These are phyloP conservation scores for Popillia japonica DNA, from an alignment of 1,140 invertebrate species.

Conservation along the genomic window DNA sequence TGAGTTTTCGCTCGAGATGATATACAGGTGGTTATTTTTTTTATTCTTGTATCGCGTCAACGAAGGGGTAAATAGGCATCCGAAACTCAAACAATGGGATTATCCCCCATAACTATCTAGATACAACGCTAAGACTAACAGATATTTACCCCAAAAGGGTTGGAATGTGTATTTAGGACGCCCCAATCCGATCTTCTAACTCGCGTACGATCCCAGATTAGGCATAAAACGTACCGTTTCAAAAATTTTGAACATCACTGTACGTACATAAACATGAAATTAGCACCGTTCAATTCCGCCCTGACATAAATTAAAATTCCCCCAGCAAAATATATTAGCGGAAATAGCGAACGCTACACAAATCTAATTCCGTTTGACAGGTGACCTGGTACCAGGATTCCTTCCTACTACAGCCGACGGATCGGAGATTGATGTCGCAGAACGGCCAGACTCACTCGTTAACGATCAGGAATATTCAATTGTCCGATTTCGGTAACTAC, in stretches of 20 bases:
- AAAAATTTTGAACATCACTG: no score
- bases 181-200: no score
- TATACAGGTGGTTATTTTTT: background rate
- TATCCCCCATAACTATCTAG: no score
- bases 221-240: no score
- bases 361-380: conserved; percentile 42
- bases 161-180: no score
- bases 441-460: conserved; percentile 61
- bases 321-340: background rate
- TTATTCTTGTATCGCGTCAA: no score
- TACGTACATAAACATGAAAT: no score
- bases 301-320: background rate
- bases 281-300: background rate
- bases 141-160: no score
- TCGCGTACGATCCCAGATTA: no score
- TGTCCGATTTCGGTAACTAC: conserved; percentile 66
- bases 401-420: conserved; percentile 62
- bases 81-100: no score
- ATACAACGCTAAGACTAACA: no score
- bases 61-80: no score
- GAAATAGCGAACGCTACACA: background rate
- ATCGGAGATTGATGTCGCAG: conserved; percentile 61
- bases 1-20: background rate
- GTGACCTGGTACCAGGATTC: conserved; percentile 64
- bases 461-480: conserved; percentile 61